phyloP scores from a whole-genome alignment of 2,888 invertebrate species.

The Nebria brevicollis region DNA sequence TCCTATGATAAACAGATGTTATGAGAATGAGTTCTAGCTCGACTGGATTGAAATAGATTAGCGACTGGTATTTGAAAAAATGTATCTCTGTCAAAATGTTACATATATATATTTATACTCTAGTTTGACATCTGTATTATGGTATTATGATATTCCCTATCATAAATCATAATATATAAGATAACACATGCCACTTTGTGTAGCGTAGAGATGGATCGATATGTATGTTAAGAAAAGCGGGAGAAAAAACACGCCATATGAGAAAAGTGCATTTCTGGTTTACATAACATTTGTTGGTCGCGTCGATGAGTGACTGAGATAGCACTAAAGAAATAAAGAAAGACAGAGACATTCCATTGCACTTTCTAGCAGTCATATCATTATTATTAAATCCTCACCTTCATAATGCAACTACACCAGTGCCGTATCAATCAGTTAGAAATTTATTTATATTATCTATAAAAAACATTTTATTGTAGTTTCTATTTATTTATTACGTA shows the following conservation, averaged over 20 bases:
- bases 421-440: background rate
- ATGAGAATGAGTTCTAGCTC: too few species aligned
- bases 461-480: background rate
- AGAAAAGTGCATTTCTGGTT: slow-evolving; percentile 43
- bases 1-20: too few species aligned
- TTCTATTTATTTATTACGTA: background rate
- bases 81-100: too few species aligned
- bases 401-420: background rate
- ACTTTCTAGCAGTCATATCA: slow-evolving; percentile 30
- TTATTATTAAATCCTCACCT: slow-evolving; percentile 1
- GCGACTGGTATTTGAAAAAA: too few species aligned
- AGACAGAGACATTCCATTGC: slow-evolving; percentile 19
- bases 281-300: slow-evolving; percentile 41
- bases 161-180: background rate
- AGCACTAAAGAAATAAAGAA: background rate
- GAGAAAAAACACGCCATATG: slow-evolving; percentile 40
- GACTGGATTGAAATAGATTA: too few species aligned
- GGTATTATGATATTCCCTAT: background rate
- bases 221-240: background rate
- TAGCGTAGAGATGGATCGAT: background rate
- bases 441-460: background rate
- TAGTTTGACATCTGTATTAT: background rate
- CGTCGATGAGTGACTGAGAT: slow-evolving; percentile 12
- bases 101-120: background rate
- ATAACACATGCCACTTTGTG: background rate